Base-by-base conservation (phyloP, 2,113 vertebrate species). In the Cryptoleucopteryx plumbea region DNA sequence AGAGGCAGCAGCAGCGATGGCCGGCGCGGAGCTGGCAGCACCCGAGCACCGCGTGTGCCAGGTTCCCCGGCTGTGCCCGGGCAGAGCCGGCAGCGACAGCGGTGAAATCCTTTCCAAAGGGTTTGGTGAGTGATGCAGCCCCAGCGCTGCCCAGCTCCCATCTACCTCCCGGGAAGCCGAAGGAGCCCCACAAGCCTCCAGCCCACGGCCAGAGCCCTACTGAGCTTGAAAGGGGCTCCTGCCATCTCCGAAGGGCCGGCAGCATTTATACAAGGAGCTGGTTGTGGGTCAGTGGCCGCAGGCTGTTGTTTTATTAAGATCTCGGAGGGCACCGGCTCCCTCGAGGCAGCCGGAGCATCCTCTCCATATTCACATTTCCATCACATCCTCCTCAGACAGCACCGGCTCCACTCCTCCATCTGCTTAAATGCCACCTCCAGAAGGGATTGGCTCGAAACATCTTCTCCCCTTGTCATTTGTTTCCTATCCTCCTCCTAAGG, bases 341-440 rank as follows among this genome's bases (percentile, higher is more conserved):
- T 2, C 3, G 23, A 42, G 66, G 95, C 85, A 81, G 68, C 56
- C 5, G 1, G 36, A 88, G 58, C 89, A 45, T 70, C 94, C 71
- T 93, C 84, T 89, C 94, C 91, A 26, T 62, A 95, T 92, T 94
- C 87, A 27, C 97, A 94, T 97, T 96, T 96, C 94, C 72, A 87
- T 85, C 91, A 79, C 95, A 95, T 95, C 91, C 85, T 95, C 73
- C 80, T 82, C 94, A 94, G 87, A 52, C 90, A 90, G 83, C 79
- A 42, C 86, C 5, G 7, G 21, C 91, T 94, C 74, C 71, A 5
- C 70, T 94, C 92, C 90, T 93, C 96, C 94, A 89, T 93, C 96
- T 96, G 93, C 70, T 94, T 8, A 93, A 94, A 95, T 90, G 89
- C 86, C 93, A 93, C 88, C 95, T 89, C 93, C 52, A 47, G 53